Conservation (phyloP, 2,113 vertebrate genomes). For the Talpa occidentalis region DNA sequence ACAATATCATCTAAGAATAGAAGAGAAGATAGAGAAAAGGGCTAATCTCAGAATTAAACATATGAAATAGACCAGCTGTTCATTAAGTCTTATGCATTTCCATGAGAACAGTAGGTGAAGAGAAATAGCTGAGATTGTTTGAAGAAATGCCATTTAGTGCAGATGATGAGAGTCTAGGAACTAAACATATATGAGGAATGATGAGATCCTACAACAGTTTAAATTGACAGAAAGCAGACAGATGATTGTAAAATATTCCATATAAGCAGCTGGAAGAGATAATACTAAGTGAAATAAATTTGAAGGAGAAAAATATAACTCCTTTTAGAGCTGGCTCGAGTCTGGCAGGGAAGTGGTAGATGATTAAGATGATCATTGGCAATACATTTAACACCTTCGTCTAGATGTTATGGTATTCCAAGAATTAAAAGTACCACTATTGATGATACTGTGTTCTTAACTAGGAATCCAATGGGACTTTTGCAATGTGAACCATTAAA, state of each 20-base stretch:
- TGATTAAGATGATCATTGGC: background rate
- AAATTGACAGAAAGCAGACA: background rate
- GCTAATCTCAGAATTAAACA: background rate
- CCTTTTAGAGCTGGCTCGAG: background rate
- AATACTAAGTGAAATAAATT: too few species aligned
- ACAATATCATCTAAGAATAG: background rate
- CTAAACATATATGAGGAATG: background rate
- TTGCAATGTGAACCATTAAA: background rate
- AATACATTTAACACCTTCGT: background rate
- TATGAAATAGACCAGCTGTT: background rate
- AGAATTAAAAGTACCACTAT: background rate
- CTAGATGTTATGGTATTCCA: background rate
- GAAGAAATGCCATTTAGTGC: background rate
- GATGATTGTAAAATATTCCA: too few species aligned
- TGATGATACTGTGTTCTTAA: background rate
- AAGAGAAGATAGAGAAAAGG: background rate
- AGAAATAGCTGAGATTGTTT: background rate
- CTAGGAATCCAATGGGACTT: background rate
- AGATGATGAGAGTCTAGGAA: background rate
- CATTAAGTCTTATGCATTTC: constrained; percentile 7
- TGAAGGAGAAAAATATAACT: background rate
- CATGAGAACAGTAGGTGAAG: background rate
- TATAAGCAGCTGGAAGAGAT: too few species aligned
- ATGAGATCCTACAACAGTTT: background rate
- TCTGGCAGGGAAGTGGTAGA: background rate